Percentiles rank a stretch among this genome's conserved stretches.
phyloP scores from a whole-genome alignment of 2,888 invertebrate genomes.

The Suillia variegata region DNA sequence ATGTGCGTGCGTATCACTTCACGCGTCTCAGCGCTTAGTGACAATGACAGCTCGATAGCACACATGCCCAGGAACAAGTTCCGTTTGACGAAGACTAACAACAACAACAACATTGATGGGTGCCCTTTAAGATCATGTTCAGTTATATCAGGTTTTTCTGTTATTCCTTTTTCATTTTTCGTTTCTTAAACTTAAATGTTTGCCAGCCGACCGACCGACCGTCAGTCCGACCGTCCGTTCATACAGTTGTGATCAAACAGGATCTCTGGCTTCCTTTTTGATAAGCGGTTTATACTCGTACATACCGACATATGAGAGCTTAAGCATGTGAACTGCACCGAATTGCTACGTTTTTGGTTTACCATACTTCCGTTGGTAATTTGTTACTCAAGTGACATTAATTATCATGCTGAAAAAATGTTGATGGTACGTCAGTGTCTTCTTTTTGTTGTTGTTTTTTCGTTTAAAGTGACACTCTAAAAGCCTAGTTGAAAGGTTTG shows the following conservation, averaged over 20 bases:
- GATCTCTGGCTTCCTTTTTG: neutral
- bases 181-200: neutral
- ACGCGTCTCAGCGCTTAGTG: neutral
- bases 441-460: too few relatives aligned
- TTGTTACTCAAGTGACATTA: slow-evolving; percentile 32
- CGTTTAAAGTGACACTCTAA: too few relatives aligned
- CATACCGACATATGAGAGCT: too few relatives aligned
- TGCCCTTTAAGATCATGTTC: neutral
- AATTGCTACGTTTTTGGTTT: slow-evolving; percentile 7
- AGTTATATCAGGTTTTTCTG: neutral
- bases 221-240: too few relatives aligned
- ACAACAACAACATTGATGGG: neutral
- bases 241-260: neutral
- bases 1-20: neutral
- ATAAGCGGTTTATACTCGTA: slow-evolving; percentile 2
- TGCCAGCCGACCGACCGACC: too few relatives aligned
- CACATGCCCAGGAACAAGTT: neutral
- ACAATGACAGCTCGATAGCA: neutral
- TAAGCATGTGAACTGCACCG: neutral
- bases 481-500: too few relatives aligned
- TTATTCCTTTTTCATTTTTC: too few relatives aligned
- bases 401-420: slow-evolving; percentile 30
- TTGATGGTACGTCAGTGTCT: too few relatives aligned
- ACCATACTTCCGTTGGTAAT: slow-evolving; percentile 32
- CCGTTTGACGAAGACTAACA: neutral